Conservation (phyloP, 2,797 vertebrate genomes). For the Loris lydekkerianus region DNA sequence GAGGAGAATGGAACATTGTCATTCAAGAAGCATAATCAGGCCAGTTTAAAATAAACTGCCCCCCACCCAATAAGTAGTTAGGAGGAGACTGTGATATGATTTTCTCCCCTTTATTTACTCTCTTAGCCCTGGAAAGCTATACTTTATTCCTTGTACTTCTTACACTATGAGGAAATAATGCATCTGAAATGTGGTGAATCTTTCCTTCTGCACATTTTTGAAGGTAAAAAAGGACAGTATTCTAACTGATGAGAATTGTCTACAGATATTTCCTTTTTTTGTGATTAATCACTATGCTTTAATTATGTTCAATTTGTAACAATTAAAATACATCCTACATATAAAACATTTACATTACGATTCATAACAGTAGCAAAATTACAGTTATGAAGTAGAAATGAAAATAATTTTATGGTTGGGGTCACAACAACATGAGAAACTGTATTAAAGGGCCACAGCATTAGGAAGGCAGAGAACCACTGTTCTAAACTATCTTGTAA, state of each 20-base stretch:
- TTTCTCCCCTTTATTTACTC: background rate
- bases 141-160: background rate
- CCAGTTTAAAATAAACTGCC: slow-evolving; percentile 8
- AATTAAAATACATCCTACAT: too few species aligned
- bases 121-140: background rate
- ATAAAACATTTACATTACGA: too few species aligned
- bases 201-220: slow-evolving; percentile 29
- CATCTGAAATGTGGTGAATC: slow-evolving; percentile 1
- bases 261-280: background rate
- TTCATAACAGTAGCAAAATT: too few species aligned
- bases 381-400: too few species aligned
- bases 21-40: background rate
- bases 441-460: too few species aligned
- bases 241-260: background rate
- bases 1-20: background rate
- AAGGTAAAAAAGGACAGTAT: background rate
- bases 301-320: too few species aligned
- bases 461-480: too few species aligned
- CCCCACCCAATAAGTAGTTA: background rate
- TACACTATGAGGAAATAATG: slow-evolving; percentile 29
- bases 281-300: too few species aligned
- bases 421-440: too few species aligned
- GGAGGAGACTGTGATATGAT: background rate
- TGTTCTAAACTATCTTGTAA: too few species aligned
- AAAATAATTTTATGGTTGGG: too few species aligned